Base-by-base conservation (phyloP, 2,113 vertebrate genomes). In the Larimichthys polyactis region DNA sequence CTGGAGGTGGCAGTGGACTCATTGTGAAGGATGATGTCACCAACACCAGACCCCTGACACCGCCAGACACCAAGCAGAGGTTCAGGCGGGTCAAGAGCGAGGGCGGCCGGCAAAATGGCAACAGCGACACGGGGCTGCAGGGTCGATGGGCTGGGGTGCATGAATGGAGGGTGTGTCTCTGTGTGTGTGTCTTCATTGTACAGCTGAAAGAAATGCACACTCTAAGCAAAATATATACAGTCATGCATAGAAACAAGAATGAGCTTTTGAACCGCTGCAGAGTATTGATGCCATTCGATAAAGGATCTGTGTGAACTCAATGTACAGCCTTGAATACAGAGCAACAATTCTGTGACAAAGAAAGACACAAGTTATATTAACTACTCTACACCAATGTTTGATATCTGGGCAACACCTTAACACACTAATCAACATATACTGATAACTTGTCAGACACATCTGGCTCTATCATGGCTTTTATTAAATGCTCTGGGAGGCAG, bases 21-120 rank as follows among this genome's bases (percentile, higher is more conserved):
- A 84, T 88, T 82, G 78, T 82, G 89, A 90, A 14, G 63, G 71
- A 71, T 88, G 87, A 90, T 87, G 92, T 91, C 90, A 82, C 58
- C 51, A 24, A 51, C 83, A 87, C 81, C 67, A 86, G 91, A 87
- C 78, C 71, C 36, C 73, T 0, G 82, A 60, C 71, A 58, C 85
- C 43, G 75, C 62, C 83, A 79, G 88, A 78, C 82, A 27, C 81
- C 68, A 1, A 71, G 75, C 54, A 8, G 48, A 22, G 83, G 89
- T 81, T 80, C 67, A 22, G 14, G 11, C 11, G 44, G 86, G 90
- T 90, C 90, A 74, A 87, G 81, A 85, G 75, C 1, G 82, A 82
- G 89, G 86, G 87, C 15, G 75, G 71, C 7, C 3, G 16, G 84
- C 48, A 40, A 65, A 89, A 76, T 77, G 82, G 71, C 48, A 71